Evolutionary conservation across 2,797 vertebrate genomes (phyloP).

Genomic region (Sarcoramphus papa): DNA sequence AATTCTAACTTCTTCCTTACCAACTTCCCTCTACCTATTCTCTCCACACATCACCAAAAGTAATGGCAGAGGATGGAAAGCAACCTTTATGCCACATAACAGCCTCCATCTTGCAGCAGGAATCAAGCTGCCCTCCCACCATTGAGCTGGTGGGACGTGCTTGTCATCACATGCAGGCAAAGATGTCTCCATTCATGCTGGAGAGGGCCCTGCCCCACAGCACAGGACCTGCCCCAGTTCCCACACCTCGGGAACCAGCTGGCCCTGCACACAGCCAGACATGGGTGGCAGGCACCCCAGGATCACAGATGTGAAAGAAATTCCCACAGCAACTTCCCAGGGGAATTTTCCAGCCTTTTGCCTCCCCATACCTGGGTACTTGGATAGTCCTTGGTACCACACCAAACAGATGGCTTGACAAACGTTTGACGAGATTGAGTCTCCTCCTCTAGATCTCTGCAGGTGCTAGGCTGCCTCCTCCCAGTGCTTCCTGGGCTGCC

Average conservation of each 20-base stretch:
- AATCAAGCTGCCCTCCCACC: background rate
- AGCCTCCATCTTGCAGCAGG: background rate
- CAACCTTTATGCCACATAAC: background rate
- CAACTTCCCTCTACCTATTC: background rate
- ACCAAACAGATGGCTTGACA: background rate
- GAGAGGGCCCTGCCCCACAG: background rate
- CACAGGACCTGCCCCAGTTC: background rate
- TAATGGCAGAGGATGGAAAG: background rate
- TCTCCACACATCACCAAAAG: background rate
- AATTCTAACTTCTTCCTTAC: background rate
- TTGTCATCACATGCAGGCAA: background rate
- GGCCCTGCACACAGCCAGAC: background rate
- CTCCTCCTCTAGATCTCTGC: background rate
- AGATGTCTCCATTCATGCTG: background rate
- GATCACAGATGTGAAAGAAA: background rate
- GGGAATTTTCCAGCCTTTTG: background rate
- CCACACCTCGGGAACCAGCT: background rate
- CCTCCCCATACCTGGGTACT: background rate
- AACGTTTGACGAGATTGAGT: background rate
- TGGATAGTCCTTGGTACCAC: background rate
- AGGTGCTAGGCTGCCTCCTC: background rate
- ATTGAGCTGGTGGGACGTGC: rapidly evolving
- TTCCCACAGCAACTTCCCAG: background rate
- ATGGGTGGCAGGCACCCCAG: background rate
- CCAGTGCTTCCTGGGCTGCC: background rate